These are phyloP conservation scores for Megaleporinus macrocephalus DNA, from an alignment of 2,113 vertebrate genomes.

Conservation along the genomic window DNA sequence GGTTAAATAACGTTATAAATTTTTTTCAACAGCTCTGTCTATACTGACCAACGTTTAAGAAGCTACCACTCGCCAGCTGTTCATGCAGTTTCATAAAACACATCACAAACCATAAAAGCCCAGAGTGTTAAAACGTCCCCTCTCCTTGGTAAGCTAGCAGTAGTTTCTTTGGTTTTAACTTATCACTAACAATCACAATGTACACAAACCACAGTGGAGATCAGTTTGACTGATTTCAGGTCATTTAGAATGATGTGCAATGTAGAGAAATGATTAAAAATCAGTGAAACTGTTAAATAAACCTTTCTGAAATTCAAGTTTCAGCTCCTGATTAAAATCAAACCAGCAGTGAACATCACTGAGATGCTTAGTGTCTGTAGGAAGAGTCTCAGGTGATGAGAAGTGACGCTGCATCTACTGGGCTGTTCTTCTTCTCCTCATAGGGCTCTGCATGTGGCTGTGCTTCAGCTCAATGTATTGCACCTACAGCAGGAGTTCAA, in stretches of 20 bases:
- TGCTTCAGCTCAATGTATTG: constrained; percentile 56
- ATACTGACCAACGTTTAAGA: no score
- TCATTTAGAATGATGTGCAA: background rate
- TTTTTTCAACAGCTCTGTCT: no score
- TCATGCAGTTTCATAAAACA: background rate
- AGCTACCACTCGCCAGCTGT: background rate
- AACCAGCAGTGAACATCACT: background rate
- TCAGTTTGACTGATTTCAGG: background rate
- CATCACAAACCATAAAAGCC: no score
- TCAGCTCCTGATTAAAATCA: background rate
- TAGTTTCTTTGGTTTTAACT: constrained; percentile 4
- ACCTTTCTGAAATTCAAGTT: background rate
- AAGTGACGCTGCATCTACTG: constrained; percentile 7
- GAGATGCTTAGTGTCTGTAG: constrained; percentile 6
- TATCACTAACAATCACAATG: background rate
- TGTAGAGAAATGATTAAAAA: background rate
- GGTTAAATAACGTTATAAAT: no score
- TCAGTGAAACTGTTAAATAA: background rate
- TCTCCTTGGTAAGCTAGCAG: background rate
- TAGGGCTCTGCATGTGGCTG: constrained; percentile 8
- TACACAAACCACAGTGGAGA: background rate
- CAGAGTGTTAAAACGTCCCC: background rate
- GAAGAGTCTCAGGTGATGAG: background rate
- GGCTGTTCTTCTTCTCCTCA: constrained; percentile 18
- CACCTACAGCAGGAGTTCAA: constrained; percentile 1